Conservation (phyloP, 2,888 invertebrate genomes). For the Morpho achilles region DNA sequence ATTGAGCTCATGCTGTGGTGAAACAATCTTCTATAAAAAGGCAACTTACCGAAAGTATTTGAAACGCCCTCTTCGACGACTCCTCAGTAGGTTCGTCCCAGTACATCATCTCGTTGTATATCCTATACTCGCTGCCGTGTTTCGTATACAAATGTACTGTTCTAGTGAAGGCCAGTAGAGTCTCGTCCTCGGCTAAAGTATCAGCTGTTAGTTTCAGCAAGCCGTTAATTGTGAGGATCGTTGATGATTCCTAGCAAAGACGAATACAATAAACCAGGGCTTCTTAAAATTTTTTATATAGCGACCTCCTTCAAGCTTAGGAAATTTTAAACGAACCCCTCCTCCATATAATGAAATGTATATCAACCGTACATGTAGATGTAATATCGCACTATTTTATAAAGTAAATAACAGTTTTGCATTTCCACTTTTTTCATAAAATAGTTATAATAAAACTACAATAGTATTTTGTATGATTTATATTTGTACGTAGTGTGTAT, state of each 20-base stretch:
- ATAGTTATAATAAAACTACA: too few relatives aligned
- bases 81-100: constrained; percentile 74
- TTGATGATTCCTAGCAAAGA: constrained; percentile 46
- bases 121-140: constrained; percentile 76
- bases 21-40: neutral
- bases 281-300: too few relatives aligned
- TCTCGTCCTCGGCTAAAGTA: constrained; percentile 65
- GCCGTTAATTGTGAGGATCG: constrained; percentile 82
- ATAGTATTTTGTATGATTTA: too few relatives aligned
- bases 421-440: too few relatives aligned
- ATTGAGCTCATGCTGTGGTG: too few relatives aligned
- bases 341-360: too few relatives aligned
- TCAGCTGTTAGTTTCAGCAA: constrained; percentile 80
- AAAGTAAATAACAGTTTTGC: too few relatives aligned
- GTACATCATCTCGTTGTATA: constrained; percentile 83
- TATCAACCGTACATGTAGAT: too few relatives aligned
- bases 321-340: too few relatives aligned
- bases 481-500: too few relatives aligned
- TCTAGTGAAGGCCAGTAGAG: constrained; percentile 76
- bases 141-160: constrained; percentile 74
- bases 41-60: constrained; percentile 48
- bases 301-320: too few relatives aligned
- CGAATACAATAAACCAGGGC: neutral
- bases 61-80: constrained; percentile 49
- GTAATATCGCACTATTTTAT: too few relatives aligned